Conservation (phyloP, 2,888 invertebrate species). For the Dasysyrphus albostriatus region DNA sequence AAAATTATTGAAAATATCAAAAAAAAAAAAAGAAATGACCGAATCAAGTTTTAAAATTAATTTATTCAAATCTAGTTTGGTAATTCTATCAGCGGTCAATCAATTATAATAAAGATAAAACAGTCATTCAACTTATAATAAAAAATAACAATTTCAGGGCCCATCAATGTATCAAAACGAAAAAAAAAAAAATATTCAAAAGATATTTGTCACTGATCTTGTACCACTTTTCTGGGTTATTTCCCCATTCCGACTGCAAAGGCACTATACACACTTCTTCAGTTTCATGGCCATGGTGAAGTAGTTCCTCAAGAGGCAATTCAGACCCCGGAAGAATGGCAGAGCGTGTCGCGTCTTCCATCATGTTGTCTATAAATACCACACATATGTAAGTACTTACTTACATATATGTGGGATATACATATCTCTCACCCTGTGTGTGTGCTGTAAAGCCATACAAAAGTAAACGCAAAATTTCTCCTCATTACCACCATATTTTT, state of each 20-base stretch:
- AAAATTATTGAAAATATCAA: background rate
- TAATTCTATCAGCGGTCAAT: background rate
- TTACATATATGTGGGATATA: no score
- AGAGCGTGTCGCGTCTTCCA: constrained; percentile 54
- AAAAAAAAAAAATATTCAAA: background rate
- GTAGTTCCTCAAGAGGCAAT: constrained; percentile 42
- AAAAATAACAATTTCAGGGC: constrained; percentile 18
- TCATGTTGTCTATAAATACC: background rate
- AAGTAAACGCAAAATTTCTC: constrained; percentile 65
- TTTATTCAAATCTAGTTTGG: background rate
- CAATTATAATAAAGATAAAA: background rate
- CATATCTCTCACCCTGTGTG: background rate
- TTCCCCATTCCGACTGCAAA: constrained; percentile 57
- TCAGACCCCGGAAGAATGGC: constrained; percentile 62
- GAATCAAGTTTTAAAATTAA: background rate
- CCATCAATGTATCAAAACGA: background rate
- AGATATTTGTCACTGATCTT: constrained; percentile 63
- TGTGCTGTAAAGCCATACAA: background rate
- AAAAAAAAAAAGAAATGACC: background rate
- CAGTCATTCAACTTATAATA: constrained; percentile 42
- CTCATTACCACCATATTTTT: constrained; percentile 37
- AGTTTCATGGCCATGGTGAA: constrained; percentile 30
- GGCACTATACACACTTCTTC: background rate
- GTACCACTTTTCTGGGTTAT: constrained; percentile 59
- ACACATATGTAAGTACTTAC: no score